Evolutionary conservation across 2,888 invertebrate species (phyloP).

Genomic region (Agriotes lineatus): DNA sequence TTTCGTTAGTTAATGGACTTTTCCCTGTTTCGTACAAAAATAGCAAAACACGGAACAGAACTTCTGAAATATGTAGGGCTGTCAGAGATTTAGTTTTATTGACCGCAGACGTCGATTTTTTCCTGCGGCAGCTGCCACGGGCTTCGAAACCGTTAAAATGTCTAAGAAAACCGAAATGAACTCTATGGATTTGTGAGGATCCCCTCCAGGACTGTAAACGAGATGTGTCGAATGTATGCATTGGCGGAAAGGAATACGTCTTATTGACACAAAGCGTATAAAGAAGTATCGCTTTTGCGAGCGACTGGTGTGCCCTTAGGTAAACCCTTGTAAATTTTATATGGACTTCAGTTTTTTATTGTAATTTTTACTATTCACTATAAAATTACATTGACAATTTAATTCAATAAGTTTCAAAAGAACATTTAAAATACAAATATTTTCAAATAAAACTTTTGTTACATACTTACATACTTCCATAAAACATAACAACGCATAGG

Average conservation of each 20-base stretch:
- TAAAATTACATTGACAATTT: no score
- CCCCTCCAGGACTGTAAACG: slow-evolving; percentile 58
- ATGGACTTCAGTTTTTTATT: no score
- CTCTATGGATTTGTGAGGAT: slow-evolving; percentile 44
- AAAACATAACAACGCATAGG: no score
- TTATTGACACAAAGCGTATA: slow-evolving; percentile 30
- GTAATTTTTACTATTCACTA: no score
- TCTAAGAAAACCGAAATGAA: slow-evolving; percentile 54
- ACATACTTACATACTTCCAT: no score
- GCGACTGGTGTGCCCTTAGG: no score
- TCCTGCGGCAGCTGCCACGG: slow-evolving; percentile 44
- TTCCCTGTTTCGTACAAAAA: slow-evolving; percentile 51
- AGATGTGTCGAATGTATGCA: slow-evolving; percentile 61
- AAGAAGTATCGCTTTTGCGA: slow-evolving; percentile 26
- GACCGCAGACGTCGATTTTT: slow-evolving; percentile 64
- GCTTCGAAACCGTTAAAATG: slow-evolving; percentile 59
- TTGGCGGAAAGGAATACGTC: slow-evolving; percentile 35
- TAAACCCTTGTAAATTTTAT: no score
- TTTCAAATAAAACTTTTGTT: no score
- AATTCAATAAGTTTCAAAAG: no score
- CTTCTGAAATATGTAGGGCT: slow-evolving; percentile 59
- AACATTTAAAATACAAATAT: no score
- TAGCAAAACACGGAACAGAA: slow-evolving; percentile 53
- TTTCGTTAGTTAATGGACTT: slow-evolving; percentile 48
- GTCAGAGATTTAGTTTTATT: slow-evolving; percentile 65